phyloP scores from a whole-genome alignment of 2,888 invertebrate genomes.

The Gordius sp. region DNA sequence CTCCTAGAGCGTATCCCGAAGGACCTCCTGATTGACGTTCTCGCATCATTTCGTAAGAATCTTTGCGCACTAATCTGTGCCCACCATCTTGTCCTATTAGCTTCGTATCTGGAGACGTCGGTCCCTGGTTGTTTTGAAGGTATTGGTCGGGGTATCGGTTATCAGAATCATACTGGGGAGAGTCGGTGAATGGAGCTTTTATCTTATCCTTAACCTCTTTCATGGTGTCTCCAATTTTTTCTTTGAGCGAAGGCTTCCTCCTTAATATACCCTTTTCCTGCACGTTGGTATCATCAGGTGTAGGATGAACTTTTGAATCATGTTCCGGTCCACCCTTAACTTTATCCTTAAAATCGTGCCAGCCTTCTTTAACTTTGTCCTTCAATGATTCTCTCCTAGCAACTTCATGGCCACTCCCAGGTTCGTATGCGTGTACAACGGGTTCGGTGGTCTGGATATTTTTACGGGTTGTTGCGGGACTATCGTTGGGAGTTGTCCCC shows the following conservation, averaged over 20 bases:
- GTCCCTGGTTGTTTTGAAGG: not conserved
- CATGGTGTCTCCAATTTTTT: not conserved
- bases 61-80: not conserved
- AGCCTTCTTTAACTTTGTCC: not conserved
- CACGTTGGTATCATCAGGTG: not conserved
- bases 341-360: constrained; percentile 7
- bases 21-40: too few species aligned
- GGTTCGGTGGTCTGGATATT: too few species aligned
- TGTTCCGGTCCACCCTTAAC: not conserved
- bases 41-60: not conserved
- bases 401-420: too few species aligned
- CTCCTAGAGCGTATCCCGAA: too few species aligned
- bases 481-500: too few species aligned
- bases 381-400: not conserved
- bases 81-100: not conserved
- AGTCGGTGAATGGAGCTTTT: not conserved
- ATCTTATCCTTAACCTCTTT: not conserved
- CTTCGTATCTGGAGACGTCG: too few species aligned
- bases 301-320: not conserved
- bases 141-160: too few species aligned
- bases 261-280: too few species aligned
- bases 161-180: not conserved
- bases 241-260: not conserved
- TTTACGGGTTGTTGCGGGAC: too few species aligned
- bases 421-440: too few species aligned